These are phyloP conservation scores for Apaloderma vittatum DNA, from an alignment of 2,113 vertebrate genomes.

Conservation along the genomic window DNA sequence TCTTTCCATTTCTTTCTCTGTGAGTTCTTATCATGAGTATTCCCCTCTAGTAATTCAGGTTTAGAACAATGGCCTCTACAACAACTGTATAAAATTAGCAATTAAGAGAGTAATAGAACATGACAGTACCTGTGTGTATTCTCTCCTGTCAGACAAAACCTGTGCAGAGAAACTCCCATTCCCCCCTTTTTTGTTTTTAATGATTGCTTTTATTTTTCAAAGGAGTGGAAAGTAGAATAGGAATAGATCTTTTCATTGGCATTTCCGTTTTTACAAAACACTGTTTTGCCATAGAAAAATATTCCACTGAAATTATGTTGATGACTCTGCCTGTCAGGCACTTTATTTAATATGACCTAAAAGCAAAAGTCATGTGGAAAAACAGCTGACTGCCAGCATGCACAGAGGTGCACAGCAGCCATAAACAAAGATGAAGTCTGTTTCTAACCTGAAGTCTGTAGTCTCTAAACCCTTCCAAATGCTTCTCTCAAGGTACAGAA, in stretches of 20 bases:
- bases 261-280: background rate
- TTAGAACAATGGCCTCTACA: background rate
- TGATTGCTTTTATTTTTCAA: background rate
- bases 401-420: background rate
- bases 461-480: background rate
- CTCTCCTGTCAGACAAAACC: background rate
- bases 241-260: rapidly evolving
- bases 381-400: background rate
- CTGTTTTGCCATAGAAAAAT: background rate
- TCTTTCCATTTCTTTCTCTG: background rate
- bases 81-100: background rate
- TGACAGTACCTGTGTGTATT: background rate
- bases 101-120: background rate
- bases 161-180: background rate
- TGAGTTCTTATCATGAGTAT: background rate
- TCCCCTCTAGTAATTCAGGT: background rate
- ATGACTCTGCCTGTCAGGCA: background rate
- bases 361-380: background rate
- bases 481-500: background rate
- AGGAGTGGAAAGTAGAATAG: background rate
- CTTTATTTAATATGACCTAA: background rate
- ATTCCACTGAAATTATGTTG: background rate
- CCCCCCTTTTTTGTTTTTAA: background rate
- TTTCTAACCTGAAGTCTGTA: background rate
- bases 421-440: background rate